Evolutionary conservation across 2,113 vertebrate species (phyloP).

Genomic region (Plecotus auritus): DNA sequence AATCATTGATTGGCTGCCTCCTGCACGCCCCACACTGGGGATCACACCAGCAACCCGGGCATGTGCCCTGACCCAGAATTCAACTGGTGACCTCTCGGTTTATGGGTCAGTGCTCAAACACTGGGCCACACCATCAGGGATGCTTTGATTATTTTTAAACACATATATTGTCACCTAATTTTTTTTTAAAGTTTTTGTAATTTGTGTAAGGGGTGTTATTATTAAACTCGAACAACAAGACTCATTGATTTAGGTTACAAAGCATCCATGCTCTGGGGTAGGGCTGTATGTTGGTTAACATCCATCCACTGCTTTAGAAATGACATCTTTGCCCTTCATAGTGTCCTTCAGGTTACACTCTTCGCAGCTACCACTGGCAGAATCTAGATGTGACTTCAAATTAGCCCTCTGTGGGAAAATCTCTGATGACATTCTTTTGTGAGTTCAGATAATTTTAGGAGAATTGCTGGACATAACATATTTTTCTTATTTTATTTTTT

Average conservation of each 20-base stretch:
- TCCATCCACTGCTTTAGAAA: not conserved
- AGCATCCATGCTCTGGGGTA: not conserved
- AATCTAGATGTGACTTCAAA: not conserved
- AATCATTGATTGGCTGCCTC: too few relatives aligned
- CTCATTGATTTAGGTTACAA: not conserved
- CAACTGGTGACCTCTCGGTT: too few relatives aligned
- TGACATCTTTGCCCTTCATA: too few relatives aligned
- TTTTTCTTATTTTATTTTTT: not conserved
- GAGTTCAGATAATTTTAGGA: not conserved
- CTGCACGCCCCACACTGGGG: too few relatives aligned
- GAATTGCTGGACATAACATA: not conserved
- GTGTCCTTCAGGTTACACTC: not conserved
- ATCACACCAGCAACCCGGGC: too few relatives aligned
- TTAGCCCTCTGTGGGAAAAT: not conserved
- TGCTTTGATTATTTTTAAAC: not conserved
- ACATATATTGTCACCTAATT: not conserved
- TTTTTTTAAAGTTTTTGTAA: not conserved
- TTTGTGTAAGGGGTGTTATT: not conserved
- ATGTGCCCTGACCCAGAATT: too few relatives aligned
- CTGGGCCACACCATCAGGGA: too few relatives aligned
- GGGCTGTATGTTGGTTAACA: not conserved
- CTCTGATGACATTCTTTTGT: not conserved
- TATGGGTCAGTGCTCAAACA: too few relatives aligned
- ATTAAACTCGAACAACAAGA: not conserved
- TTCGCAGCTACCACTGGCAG: not conserved